phyloP scores from a whole-genome alignment of 2,888 invertebrate species.

The Panzeria rudis region DNA sequence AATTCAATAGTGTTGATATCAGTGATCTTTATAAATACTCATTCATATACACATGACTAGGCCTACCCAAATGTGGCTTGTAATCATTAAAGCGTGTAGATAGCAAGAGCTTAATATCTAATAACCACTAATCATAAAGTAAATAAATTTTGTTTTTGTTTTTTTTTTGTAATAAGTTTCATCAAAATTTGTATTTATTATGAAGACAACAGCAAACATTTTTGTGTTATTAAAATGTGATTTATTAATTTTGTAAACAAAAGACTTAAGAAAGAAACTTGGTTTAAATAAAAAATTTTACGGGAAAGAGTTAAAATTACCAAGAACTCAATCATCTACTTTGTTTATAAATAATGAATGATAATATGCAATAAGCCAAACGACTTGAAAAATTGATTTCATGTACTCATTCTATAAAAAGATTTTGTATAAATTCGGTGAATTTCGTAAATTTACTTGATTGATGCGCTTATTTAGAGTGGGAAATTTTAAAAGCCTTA shows the following conservation, averaged over 20 bases:
- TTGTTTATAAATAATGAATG: too few relatives aligned
- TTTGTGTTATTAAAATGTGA: neutral
- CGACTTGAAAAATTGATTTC: too few relatives aligned
- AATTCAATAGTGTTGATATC: neutral
- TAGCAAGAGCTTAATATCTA: neutral
- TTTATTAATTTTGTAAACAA: neutral
- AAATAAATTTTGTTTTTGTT: neutral
- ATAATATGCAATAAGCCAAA: too few relatives aligned
- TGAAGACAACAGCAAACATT: neutral
- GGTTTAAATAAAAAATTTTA: neutral
- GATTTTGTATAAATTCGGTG: too few relatives aligned
- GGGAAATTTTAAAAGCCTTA: too few relatives aligned
- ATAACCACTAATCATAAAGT: neutral
- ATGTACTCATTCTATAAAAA: too few relatives aligned
- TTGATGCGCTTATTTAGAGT: too few relatives aligned
- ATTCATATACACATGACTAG: neutral
- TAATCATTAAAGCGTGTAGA: constrained; percentile 12
- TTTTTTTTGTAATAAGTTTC: neutral
- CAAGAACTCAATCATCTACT: neutral
- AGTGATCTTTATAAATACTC: neutral
- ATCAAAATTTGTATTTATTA: neutral
- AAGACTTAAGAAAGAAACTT: constrained; percentile 4
- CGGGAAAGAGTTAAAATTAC: neutral
- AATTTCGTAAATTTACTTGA: too few relatives aligned
- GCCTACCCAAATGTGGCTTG: neutral